Percentiles rank a stretch among this genome's conserved stretches.
These are phyloP conservation scores for Hydractinia echinata DNA, from an alignment of 30 jellyfish, hydroid and myxozoan genomes.

Conservation along the genomic window DNA sequence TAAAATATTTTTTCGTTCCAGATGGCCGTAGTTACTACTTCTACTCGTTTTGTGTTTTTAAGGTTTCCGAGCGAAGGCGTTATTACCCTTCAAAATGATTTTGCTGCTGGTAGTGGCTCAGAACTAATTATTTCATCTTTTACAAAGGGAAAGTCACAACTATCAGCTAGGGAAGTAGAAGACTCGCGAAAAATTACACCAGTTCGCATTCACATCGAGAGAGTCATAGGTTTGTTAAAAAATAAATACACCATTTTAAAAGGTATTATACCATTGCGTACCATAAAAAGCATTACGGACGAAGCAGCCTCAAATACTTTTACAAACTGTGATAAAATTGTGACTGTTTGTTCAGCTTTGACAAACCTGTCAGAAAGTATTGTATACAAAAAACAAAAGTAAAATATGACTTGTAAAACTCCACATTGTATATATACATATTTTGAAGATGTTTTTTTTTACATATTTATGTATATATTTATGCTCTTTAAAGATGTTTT, in stretches of 20 bases:
- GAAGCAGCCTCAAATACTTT: neutral
- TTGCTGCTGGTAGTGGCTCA: conserved; percentile 1
- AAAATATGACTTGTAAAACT: too few relatives aligned
- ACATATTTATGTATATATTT: too few relatives aligned
- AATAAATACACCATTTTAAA: conserved; percentile 6
- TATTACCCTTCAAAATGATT: too few relatives aligned
- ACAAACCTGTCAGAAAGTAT: conserved; percentile 6
- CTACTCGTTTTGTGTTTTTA: too few relatives aligned
- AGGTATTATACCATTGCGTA: neutral
- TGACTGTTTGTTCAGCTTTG: conserved; percentile 9
- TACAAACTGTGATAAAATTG: conserved; percentile 13
- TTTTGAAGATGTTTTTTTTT: too few relatives aligned
- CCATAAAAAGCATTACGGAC: neutral
- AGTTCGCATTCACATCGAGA: conserved; percentile 6
- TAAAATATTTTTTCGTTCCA: too few relatives aligned
- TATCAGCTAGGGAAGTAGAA: conserved; percentile 11
- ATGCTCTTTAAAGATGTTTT: too few relatives aligned
- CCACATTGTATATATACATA: too few relatives aligned
- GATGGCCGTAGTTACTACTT: too few relatives aligned
- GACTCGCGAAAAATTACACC: neutral
- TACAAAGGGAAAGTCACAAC: conserved; percentile 8
- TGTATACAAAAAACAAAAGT: neutral
- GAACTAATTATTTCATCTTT: neutral
- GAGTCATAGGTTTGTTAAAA: neutral
- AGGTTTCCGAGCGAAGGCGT: too few relatives aligned